phyloP scores from a whole-genome alignment of 2,888 invertebrate genomes.

The Macrophya annulata region DNA sequence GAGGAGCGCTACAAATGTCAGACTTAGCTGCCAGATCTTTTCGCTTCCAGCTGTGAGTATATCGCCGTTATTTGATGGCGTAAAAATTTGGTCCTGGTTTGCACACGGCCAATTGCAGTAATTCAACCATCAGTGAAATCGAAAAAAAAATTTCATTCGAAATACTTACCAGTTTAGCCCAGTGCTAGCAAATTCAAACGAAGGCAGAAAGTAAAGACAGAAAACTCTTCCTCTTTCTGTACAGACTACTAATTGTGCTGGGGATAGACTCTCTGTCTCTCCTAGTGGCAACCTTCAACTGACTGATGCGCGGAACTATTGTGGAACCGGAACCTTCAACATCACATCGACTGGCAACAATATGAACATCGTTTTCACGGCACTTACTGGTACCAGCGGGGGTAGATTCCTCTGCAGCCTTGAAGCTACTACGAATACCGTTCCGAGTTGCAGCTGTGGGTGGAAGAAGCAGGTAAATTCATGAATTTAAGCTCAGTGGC shows the following conservation, averaged over 20 bases:
- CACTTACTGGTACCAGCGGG: conserved; percentile 74
- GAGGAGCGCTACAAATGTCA: conserved; percentile 74
- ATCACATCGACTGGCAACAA: conserved; percentile 67
- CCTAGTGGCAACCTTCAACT: conserved; percentile 80
- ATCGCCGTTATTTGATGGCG: neutral
- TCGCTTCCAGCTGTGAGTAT: conserved; percentile 80
- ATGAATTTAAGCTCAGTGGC: neutral
- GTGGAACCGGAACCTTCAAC: conserved; percentile 79
- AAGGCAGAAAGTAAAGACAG: neutral
- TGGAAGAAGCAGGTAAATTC: conserved; percentile 80
- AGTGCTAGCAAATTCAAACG: neutral
- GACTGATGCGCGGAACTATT: conserved; percentile 80
- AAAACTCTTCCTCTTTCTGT: neutral
- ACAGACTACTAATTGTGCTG: conserved; percentile 73
- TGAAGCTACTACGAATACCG: conserved; percentile 67
- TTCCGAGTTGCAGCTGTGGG: conserved; percentile 81
- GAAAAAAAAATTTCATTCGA: neutral
- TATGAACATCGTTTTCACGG: conserved; percentile 67
- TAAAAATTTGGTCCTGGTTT: neutral
- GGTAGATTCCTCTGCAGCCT: conserved; percentile 81
- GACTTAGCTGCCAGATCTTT: conserved; percentile 80
- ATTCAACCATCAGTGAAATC: neutral
- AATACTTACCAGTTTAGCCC: neutral
- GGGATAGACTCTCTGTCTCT: conserved; percentile 81
- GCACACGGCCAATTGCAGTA: neutral